Evolutionary conservation across 2,113 vertebrate species (phyloP).

Genomic region (Pygoscelis adeliae): DNA sequence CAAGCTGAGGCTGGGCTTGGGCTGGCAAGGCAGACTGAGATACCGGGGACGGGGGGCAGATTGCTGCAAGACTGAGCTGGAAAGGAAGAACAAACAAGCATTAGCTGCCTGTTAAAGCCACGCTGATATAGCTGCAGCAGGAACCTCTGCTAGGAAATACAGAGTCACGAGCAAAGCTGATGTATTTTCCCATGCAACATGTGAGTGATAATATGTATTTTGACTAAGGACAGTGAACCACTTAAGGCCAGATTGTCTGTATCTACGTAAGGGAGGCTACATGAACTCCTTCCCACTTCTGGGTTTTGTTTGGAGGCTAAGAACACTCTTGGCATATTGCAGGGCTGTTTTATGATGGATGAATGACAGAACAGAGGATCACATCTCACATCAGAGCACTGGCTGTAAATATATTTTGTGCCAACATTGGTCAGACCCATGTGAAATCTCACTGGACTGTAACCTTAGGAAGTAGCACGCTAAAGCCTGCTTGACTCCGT

Average conservation of each 20-base stretch:
- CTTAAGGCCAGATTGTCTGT: neutral
- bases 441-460: neutral
- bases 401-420: neutral
- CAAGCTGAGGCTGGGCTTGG: neutral
- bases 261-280: neutral
- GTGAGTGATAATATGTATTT: neutral
- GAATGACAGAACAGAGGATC: neutral
- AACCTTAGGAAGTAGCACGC: neutral
- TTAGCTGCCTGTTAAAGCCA: neutral
- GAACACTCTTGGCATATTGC: neutral
- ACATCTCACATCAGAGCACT: neutral
- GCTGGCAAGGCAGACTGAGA: neutral
- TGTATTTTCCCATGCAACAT: neutral
- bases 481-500: neutral
- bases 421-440: neutral
- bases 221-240: neutral
- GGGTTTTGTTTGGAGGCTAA: neutral
- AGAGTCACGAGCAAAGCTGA: neutral
- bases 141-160: neutral
- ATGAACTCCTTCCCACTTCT: neutral
- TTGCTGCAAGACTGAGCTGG: neutral
- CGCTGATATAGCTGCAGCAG: neutral
- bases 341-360: neutral
- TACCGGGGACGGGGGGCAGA: rapidly evolving
- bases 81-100: neutral